These are phyloP conservation scores for Chondrilla cf. caribensis DNA, from an alignment of 37 sponge, comb jelly and placozoan genomes.

Conservation along the genomic window DNA sequence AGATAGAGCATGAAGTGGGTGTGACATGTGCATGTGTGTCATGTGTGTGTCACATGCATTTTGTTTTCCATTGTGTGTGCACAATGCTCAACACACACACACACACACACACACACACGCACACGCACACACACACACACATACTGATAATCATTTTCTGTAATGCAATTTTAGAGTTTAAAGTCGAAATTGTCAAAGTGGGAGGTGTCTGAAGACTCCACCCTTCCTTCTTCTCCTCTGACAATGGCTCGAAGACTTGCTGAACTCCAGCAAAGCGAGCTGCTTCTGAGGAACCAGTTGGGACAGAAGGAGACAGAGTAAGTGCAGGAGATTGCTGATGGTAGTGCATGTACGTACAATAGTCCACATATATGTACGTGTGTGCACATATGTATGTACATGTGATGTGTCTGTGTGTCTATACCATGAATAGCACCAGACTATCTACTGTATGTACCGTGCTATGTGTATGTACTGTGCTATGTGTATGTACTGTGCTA, in stretches of 20 bases:
- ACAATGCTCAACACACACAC: too few species aligned
- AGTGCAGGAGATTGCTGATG: neutral
- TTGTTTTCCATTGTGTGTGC: too few species aligned
- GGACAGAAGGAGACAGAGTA: slow-evolving; percentile 29
- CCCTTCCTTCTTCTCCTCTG: slow-evolving; percentile 5
- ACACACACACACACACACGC: too few species aligned
- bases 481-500: too few species aligned
- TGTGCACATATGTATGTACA: neutral
- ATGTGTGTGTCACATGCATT: too few species aligned
- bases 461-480: too few species aligned
- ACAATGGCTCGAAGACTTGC: slow-evolving; percentile 21
- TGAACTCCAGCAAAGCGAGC: slow-evolving; percentile 49
- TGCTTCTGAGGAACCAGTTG: slow-evolving; percentile 12
- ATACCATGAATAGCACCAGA: too few species aligned
- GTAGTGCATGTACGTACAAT: slow-evolving; percentile 6
- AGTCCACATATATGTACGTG: too few species aligned
- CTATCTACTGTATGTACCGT: too few species aligned
- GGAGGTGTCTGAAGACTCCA: neutral
- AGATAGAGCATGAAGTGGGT: slow-evolving; percentile 23
- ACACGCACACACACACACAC: too few species aligned
- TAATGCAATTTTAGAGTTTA: neutral
- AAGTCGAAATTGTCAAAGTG: slow-evolving; percentile 1
- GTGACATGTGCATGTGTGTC: too few species aligned
- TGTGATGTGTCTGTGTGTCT: too few species aligned
- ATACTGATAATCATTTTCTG: neutral